Conservation (phyloP, 1,140 invertebrate genomes). For the Zaprionus vittiger region DNA sequence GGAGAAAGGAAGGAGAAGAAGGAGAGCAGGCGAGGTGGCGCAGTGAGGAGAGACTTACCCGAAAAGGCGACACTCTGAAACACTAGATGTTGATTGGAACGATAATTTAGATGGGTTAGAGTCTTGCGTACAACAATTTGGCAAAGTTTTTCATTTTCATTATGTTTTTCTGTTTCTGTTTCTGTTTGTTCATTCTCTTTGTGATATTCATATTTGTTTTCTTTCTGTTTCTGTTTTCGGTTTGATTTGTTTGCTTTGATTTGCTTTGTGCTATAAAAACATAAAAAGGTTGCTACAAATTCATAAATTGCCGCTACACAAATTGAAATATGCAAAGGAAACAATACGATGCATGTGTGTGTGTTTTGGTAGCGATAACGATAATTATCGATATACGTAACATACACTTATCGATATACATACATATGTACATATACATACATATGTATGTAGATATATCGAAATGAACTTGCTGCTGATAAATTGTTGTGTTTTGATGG, state of each 20-base stretch:
- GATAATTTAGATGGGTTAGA: conserved; percentile 83
- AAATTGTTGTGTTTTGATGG: not conserved
- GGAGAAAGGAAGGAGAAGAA: not conserved
- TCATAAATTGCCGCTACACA: conserved; percentile 34
- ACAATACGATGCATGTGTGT: conserved; percentile 21
- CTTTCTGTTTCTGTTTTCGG: conserved; percentile 9
- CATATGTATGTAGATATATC: not conserved
- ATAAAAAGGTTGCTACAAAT: conserved; percentile 59
- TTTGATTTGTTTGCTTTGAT: not conserved
- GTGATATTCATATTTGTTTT: conserved; percentile 8
- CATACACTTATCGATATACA: not conserved
- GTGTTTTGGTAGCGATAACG: not conserved
- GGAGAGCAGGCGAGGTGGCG: not conserved
- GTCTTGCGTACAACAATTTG: conserved; percentile 81
- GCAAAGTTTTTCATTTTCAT: conserved; percentile 63
- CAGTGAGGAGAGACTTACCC: conserved; percentile 89
- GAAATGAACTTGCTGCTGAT: conserved; percentile 11
- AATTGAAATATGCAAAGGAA: conserved; percentile 32
- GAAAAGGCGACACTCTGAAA: conserved; percentile 97
- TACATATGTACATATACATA: conserved; percentile 2
- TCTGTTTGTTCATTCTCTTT: conserved; percentile 2
- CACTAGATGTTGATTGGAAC: conserved; percentile 89
- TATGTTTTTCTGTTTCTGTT: conserved; percentile 15
- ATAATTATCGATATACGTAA: not conserved
- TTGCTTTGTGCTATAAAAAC: conserved; percentile 58